Evolutionary conservation across 2,797 vertebrate genomes (phyloP).

Genomic region (Poeciliopsis gracilis): DNA sequence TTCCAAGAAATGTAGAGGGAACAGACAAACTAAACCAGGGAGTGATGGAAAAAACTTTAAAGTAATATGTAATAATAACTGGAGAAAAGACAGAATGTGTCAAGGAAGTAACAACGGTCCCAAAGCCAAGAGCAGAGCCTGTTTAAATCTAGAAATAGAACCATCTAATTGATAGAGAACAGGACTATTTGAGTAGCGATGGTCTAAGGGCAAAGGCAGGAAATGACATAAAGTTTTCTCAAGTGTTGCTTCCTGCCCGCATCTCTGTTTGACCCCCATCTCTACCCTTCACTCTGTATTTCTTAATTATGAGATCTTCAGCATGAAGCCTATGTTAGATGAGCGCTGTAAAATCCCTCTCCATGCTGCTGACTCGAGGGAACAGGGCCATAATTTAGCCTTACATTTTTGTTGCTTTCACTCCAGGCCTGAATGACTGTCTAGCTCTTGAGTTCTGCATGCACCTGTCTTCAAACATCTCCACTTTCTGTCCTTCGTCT

Average conservation of each 20-base stretch:
- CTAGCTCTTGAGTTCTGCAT: conserved; percentile 33
- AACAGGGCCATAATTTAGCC: conserved; percentile 46
- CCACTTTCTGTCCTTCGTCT: conserved; percentile 11
- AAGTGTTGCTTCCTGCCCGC: conserved; percentile 28
- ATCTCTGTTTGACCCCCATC: conserved; percentile 10
- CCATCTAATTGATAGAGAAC: conserved; percentile 50
- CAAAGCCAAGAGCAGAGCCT: conserved; percentile 55
- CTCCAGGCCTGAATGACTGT: conserved; percentile 10
- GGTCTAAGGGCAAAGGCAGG: conserved; percentile 51
- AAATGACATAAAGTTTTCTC: conserved; percentile 47
- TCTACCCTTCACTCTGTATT: conserved; percentile 5
- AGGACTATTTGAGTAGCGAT: conserved; percentile 37
- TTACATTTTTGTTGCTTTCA: conserved; percentile 39
- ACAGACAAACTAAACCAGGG: conserved; percentile 25
- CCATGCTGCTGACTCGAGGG: conserved; percentile 27
- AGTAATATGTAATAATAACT: conserved; percentile 30
- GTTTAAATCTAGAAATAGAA: conserved; percentile 35
- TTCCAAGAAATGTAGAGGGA: conserved; percentile 8
- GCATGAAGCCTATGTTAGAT: conserved; percentile 58
- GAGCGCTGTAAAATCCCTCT: conserved; percentile 45
- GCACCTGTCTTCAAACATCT: conserved; percentile 19
- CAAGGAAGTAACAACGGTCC: conserved; percentile 37
- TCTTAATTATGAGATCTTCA: conserved; percentile 33
- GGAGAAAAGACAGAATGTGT: conserved; percentile 23
- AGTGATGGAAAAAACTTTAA: conserved; percentile 22